These are phyloP conservation scores for Zaprionus kolodkinae DNA, from an alignment of 1,140 invertebrate genomes.

Conservation along the genomic window DNA sequence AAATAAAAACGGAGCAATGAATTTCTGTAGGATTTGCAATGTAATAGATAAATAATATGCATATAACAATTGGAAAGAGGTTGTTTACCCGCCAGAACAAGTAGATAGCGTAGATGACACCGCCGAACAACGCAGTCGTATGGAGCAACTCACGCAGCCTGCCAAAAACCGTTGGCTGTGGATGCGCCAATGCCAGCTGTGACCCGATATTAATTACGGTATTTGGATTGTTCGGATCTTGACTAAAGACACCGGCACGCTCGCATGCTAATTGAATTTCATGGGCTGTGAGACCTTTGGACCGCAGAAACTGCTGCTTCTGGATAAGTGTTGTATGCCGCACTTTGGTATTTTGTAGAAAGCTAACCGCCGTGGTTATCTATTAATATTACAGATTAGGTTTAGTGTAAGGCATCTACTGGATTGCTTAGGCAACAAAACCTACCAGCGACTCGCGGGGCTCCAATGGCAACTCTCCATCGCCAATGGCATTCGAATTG, in stretches of 20 bases:
- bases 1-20: constrained; percentile 87
- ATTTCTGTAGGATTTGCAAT: constrained; percentile 85
- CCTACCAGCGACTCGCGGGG: constrained; percentile 79
- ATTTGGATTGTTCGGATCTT: constrained; percentile 76
- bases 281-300: constrained; percentile 92
- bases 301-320: constrained; percentile 91
- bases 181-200: constrained; percentile 75
- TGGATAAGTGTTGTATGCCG: constrained; percentile 89
- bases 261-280: constrained; percentile 91
- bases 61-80: background rate
- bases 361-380: constrained; percentile 94
- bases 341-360: constrained; percentile 93
- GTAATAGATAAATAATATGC: background rate
- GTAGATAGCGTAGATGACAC: constrained; percentile 89
- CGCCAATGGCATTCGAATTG: constrained; percentile 14
- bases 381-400: constrained; percentile 82
- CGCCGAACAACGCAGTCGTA: constrained; percentile 88
- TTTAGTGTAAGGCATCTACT: constrained; percentile 29
- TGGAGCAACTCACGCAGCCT: constrained; percentile 88
- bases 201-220: constrained; percentile 80
- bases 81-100: constrained; percentile 89
- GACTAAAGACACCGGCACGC: constrained; percentile 85
- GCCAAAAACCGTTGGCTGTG: constrained; percentile 82
- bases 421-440: constrained; percentile 10
- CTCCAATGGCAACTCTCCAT: constrained; percentile 29